phyloP scores from a whole-genome alignment of 2,797 vertebrate species.

The Podarcis siculus region DNA sequence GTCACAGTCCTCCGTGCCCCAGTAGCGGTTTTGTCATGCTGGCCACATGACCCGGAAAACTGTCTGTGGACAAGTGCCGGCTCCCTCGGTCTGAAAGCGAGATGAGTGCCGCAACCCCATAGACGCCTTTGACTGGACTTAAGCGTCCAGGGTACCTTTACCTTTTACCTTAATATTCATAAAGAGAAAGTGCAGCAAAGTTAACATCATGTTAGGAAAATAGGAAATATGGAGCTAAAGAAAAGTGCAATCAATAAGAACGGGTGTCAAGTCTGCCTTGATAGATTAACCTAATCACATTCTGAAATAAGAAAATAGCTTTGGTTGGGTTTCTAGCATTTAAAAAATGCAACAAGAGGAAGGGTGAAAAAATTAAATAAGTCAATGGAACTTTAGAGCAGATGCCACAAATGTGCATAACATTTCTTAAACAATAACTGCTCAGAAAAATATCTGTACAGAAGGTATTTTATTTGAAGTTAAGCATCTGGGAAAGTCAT shows the following conservation, averaged over 20 bases:
- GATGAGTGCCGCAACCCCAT: no score
- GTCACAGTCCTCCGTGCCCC: no score
- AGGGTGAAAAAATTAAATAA: conserved; percentile 38
- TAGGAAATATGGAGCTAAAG: conserved; percentile 52
- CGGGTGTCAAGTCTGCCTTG: conserved; percentile 55
- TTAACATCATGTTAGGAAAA: conserved; percentile 48
- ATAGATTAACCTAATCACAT: conserved; percentile 67
- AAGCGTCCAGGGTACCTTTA: no score
- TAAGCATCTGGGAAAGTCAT: neutral
- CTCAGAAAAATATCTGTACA: neutral
- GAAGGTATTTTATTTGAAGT: neutral
- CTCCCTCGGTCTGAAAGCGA: no score
- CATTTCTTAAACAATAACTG: neutral
- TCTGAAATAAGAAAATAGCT: conserved; percentile 43
- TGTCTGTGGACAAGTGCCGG: no score
- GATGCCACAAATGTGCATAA: neutral
- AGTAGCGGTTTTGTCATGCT: no score
- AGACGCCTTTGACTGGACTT: no score
- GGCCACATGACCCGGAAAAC: no score
- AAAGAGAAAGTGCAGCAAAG: conserved; percentile 38
- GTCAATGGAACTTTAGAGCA: conserved; percentile 13
- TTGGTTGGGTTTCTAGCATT: conserved; percentile 53
- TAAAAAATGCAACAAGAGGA: conserved; percentile 44
- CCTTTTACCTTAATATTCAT: conserved; percentile 9
- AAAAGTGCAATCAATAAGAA: conserved; percentile 52